Evolutionary conservation across 1,140 invertebrate genomes (phyloP).

Genomic region (Stegodyphus dumicola): DNA sequence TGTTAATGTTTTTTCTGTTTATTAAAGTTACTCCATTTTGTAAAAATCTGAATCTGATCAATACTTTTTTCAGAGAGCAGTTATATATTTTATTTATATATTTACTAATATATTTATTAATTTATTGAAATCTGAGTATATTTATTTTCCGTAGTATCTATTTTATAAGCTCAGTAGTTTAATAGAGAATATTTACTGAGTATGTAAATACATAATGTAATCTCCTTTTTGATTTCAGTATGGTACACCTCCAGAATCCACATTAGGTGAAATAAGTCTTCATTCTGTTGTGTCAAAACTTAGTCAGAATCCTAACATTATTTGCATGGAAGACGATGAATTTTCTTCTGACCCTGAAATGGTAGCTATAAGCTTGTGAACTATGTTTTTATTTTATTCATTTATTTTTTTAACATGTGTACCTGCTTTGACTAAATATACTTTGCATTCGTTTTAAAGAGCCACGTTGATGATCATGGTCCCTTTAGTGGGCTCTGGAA

Average conservation of each 20-base stretch:
- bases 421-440: background rate
- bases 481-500: slow-evolving; percentile 82
- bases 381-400: background rate
- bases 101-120: no score
- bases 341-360: slow-evolving; percentile 82
- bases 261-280: slow-evolving; percentile 57
- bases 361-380: slow-evolving; percentile 69
- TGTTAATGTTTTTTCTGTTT: no score
- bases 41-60: no score
- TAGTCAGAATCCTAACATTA: slow-evolving; percentile 78
- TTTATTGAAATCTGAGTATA: no score
- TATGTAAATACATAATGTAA: no score
- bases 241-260: slow-evolving; percentile 49
- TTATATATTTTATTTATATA: no score
- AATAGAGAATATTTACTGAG: no score
- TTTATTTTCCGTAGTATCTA: no score
- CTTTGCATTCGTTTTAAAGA: slow-evolving; percentile 67
- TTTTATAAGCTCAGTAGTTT: no score
- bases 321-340: slow-evolving; percentile 95
- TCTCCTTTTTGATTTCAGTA: slow-evolving; percentile 8
- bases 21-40: no score
- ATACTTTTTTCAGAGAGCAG: no score
- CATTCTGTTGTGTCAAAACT: slow-evolving; percentile 62
- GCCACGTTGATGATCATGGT: slow-evolving; percentile 80
- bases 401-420: background rate